phyloP scores from a whole-genome alignment of 2,113 vertebrate species.

The Telmatochromis brichardi region DNA sequence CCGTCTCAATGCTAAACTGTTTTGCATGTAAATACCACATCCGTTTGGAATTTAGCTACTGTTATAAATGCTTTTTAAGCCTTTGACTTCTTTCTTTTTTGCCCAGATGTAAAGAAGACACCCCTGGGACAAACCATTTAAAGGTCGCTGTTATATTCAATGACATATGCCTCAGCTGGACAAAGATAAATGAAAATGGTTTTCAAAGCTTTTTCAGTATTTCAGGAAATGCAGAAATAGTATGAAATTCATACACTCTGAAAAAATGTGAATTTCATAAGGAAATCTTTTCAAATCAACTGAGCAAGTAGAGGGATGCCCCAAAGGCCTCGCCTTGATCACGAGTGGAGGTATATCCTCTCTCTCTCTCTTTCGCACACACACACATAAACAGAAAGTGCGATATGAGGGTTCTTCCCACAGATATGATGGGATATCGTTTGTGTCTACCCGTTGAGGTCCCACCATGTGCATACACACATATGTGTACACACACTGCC shows the following conservation, averaged over 20 bases:
- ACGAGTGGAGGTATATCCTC: conserved; percentile 37
- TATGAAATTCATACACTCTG: conserved; percentile 34
- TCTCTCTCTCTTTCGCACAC: neutral
- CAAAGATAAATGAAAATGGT: conserved; percentile 23
- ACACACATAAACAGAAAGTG: conserved; percentile 1
- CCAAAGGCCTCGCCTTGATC: conserved; percentile 63
- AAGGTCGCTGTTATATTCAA: conserved; percentile 28
- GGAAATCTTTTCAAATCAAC: conserved; percentile 54
- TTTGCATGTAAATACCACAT: neutral
- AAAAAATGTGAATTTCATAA: conserved; percentile 55
- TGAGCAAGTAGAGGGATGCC: conserved; percentile 33
- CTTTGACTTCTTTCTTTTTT: neutral
- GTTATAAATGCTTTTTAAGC: neutral
- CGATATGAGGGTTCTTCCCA: conserved; percentile 30
- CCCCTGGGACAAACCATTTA: neutral
- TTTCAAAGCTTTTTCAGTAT: conserved; percentile 55
- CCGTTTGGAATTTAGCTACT: neutral
- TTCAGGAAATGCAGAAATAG: conserved; percentile 53
- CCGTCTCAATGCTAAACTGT: neutral
- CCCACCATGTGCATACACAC: neutral
- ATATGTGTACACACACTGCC: neutral
- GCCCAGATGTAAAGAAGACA: neutral
- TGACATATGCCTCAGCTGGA: conserved; percentile 15
- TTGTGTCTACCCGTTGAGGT: conserved; percentile 33
- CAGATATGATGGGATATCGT: conserved; percentile 36